These are phyloP conservation scores for Hystrix brachyura DNA, from an alignment of 2,113 vertebrate genomes.

Conservation along the genomic window DNA sequence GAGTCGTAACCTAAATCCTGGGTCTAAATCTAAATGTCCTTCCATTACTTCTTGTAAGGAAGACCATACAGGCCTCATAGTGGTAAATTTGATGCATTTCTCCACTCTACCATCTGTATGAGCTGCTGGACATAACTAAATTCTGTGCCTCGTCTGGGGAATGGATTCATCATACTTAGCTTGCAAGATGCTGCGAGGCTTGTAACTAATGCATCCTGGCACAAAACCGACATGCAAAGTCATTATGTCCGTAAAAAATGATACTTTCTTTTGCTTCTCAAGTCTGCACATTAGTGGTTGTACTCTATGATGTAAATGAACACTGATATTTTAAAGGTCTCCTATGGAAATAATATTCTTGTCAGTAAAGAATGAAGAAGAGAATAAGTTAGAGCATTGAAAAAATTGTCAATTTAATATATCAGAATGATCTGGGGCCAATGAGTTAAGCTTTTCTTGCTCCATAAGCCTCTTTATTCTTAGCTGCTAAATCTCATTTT, in stretches of 20 bases:
- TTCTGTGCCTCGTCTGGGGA: not conserved
- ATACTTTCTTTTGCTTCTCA: slow-evolving; percentile 2
- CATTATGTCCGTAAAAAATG: not conserved
- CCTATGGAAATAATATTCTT: not conserved
- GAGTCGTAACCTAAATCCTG: not conserved
- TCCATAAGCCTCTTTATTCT: not conserved
- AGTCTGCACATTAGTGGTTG: not conserved
- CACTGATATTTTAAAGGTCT: not conserved
- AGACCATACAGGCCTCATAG: accelerated
- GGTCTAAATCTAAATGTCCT: not conserved
- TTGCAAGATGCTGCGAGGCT: not conserved
- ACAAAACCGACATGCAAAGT: not conserved
- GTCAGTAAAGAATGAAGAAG: not conserved
- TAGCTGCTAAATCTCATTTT: slow-evolving; percentile 41
- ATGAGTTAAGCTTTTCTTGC: not conserved
- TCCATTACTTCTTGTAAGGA: not conserved
- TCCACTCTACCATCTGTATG: not conserved
- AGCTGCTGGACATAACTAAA: not conserved
- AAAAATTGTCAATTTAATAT: not conserved
- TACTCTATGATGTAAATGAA: not conserved
- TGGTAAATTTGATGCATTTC: not conserved
- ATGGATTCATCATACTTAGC: not conserved
- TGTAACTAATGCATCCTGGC: not conserved
- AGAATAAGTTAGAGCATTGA: not conserved
- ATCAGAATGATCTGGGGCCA: not conserved